Evolutionary conservation across 2,888 invertebrate genomes (phyloP).

Genomic region (Lycia hirtaria): DNA sequence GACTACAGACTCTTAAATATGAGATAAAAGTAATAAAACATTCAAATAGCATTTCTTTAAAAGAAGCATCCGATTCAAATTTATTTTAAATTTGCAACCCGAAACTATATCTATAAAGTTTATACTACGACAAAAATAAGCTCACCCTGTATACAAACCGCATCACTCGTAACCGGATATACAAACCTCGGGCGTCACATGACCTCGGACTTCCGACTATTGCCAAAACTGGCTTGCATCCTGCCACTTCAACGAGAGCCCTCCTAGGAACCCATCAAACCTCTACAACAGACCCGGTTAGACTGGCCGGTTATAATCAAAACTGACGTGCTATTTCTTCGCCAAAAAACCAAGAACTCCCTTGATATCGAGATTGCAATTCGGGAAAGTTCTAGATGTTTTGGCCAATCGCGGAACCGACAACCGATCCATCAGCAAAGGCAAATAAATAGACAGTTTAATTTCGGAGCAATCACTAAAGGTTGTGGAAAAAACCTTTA

Average conservation of each 20-base stretch:
- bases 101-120: constrained; percentile 20
- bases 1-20: too few species aligned
- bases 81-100: neutral
- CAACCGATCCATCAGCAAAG: constrained; percentile 67
- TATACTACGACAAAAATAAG: constrained; percentile 18
- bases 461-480: constrained; percentile 49
- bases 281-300: constrained; percentile 12
- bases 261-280: constrained; percentile 2
- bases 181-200: constrained; percentile 61
- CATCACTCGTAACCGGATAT: constrained; percentile 62
- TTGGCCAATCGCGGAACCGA: constrained; percentile 50
- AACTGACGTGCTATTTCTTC: constrained; percentile 31
- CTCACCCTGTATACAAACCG: constrained; percentile 46
- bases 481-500: constrained; percentile 23
- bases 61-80: neutral
- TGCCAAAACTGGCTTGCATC: constrained; percentile 61
- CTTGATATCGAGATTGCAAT: neutral
- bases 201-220: constrained; percentile 69
- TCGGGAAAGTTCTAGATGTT: constrained; percentile 39
- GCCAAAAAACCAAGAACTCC: constrained; percentile 22
- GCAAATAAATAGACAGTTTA: constrained; percentile 73
- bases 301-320: constrained; percentile 32
- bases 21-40: too few species aligned
- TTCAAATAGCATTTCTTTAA: too few species aligned
- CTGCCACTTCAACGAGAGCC: constrained; percentile 45